Conservation (phyloP, 2,797 vertebrate genomes). For the Pteropus rufus region DNA sequence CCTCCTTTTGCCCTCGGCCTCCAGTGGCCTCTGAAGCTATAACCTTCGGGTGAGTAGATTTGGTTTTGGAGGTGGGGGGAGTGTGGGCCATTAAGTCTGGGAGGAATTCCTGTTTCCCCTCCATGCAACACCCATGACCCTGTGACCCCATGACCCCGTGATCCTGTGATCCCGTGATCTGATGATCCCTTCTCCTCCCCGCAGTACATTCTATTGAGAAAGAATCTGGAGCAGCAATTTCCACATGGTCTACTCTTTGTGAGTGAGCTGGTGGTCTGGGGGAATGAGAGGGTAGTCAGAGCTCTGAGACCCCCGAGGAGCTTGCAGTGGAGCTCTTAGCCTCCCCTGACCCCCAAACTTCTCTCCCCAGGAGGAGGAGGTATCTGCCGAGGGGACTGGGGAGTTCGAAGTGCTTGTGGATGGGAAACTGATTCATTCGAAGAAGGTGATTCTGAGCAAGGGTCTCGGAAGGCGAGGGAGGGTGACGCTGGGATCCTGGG, state of each 20-base stretch:
- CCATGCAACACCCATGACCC: background rate
- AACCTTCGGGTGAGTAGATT: slow-evolving; percentile 62
- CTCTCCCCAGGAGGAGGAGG: slow-evolving; percentile 44
- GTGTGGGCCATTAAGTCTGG: background rate
- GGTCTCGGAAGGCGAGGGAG: no score
- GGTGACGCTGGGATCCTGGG: background rate
- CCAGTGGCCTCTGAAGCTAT: slow-evolving; percentile 75
- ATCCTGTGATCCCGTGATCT: background rate
- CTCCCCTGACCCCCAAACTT: background rate
- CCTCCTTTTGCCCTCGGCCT: background rate
- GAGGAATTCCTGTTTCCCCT: background rate
- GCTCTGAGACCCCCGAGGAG: background rate
- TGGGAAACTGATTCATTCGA: slow-evolving; percentile 67
- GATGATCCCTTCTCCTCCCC: background rate
- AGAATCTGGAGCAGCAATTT: slow-evolving; percentile 62
- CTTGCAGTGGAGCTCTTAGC: background rate
- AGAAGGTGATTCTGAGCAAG: slow-evolving; percentile 66
- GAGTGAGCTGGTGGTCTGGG: background rate
- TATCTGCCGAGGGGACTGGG: background rate
- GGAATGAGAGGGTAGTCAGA: background rate
- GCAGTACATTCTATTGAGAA: slow-evolving; percentile 68
- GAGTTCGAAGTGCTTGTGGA: slow-evolving; percentile 73
- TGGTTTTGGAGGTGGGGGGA: background rate
- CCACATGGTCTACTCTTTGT: slow-evolving; percentile 65
- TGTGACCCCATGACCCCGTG: background rate